Base-by-base conservation (phyloP, 1,140 invertebrate species). In the Ptiloglossa arizonensis region DNA sequence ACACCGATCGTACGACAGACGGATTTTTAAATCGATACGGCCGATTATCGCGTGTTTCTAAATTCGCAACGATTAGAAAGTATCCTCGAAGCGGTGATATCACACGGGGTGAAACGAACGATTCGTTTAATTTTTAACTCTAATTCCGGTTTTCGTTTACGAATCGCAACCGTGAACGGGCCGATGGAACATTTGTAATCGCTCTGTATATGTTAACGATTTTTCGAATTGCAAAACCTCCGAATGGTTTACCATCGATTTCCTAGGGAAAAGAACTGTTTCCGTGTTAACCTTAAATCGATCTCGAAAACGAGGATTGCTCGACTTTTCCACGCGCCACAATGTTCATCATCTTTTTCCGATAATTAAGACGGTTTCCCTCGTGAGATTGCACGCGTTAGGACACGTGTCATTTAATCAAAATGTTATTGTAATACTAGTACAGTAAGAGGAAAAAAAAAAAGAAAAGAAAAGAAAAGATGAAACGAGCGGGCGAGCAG, bases 341-440 rank as follows among this genome's bases (percentile, higher is more conserved):
- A 72, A 79, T 81, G 74, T 82, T 85, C 76, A 63, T 72, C 73
- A 79, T 60, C 69, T 72, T 68, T 84, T 77, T 83, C 66, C 79
- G 54, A 85, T 75, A 76, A 76, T 76, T 76, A 82, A 85, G 83
- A 85, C 74, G 83, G 79, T 85, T 84, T 85, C 79, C 82, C 82
- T 82, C 83, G 79, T 84, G 82, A 85, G 79, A 84, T 85, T 84
- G 83, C 83, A 70, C 79, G 79, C 82, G 82, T 84, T 60, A 77
- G 56, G 54, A 71, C 64, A 62, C 74, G 79, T 72, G 83, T 81
- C 74, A 69, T 79, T 85, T 86, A 85, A 85, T 86, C 83, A 85
- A 85, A 86, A 84, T 81, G 83, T 85, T 85, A 84, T 78, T 78
- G 57, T 85, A 81, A 81, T 81, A 79, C 27, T 86, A 86, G 64